phyloP scores from a whole-genome alignment of 2,888 invertebrate genomes.

The Asteroscopus sphinx region DNA sequence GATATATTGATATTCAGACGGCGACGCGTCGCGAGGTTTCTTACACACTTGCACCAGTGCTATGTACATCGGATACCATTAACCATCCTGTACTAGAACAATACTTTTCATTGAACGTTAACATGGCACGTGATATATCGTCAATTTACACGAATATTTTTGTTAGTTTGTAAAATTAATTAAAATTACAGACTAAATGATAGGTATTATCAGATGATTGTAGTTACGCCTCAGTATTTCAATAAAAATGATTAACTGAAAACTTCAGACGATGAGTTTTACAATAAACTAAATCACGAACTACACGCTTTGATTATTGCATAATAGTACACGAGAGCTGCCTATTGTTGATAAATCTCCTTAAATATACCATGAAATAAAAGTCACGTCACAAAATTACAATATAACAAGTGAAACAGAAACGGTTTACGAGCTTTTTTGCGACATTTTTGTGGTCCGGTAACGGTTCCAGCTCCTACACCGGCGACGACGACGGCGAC shows the following conservation, averaged over 20 bases:
- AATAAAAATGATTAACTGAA: conserved; percentile 13
- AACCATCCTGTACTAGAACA: conserved; percentile 65
- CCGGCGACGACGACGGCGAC: conserved; percentile 51
- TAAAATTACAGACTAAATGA: background rate
- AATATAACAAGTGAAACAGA: conserved; percentile 85
- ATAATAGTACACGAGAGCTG: conserved; percentile 74
- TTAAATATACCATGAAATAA: conserved; percentile 80
- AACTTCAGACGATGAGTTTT: conserved; percentile 28
- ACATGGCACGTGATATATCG: conserved; percentile 39
- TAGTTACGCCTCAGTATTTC: background rate
- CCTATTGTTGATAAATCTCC: conserved; percentile 72
- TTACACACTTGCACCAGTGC: conserved; percentile 76
- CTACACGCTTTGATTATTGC: conserved; percentile 73
- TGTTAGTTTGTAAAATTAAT: conserved; percentile 24
- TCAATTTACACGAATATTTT: background rate
- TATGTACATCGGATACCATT: conserved; percentile 75
- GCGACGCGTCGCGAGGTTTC: conserved; percentile 79
- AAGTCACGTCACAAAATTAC: conserved; percentile 81
- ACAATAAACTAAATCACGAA: conserved; percentile 60
- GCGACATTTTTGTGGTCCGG: conserved; percentile 81
- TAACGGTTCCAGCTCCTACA: conserved; percentile 81
- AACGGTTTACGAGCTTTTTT: conserved; percentile 83
- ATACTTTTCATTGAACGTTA: conserved; percentile 59
- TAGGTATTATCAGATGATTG: conserved; percentile 10
- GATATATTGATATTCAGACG: conserved; percentile 87